These are phyloP conservation scores for Selenia dentaria DNA, from an alignment of 2,888 invertebrate genomes.

Conservation along the genomic window DNA sequence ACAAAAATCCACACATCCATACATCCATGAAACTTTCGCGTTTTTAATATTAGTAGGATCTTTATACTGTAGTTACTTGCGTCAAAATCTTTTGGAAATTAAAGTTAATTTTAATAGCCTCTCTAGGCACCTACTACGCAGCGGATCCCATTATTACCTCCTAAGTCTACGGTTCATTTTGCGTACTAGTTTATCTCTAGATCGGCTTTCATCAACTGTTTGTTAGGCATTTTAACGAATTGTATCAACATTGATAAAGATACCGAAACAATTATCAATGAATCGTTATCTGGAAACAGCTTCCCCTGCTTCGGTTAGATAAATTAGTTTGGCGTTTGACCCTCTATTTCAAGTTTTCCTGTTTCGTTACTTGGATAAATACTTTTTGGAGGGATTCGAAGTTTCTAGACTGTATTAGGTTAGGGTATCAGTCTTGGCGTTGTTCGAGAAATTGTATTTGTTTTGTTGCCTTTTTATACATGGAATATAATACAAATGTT, in stretches of 20 bases:
- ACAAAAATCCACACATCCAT: too few relatives aligned
- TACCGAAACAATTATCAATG: constrained; percentile 15
- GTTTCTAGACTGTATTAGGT: constrained; percentile 18
- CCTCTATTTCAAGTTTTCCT: constrained; percentile 11
- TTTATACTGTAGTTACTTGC: too few relatives aligned
- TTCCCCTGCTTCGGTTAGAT: constrained; percentile 4
- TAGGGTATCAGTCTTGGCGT: constrained; percentile 8
- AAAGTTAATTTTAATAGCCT: too few relatives aligned
- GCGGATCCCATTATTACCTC: too few relatives aligned
- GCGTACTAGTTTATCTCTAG: too few relatives aligned
- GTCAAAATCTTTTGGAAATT: too few relatives aligned
- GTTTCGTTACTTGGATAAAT: constrained; percentile 18
- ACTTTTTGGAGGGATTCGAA: constrained; percentile 10
- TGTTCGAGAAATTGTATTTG: constrained; percentile 8
- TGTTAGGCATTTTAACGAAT: too few relatives aligned
- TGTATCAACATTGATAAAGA: constrained; percentile 9
- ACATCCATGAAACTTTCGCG: too few relatives aligned
- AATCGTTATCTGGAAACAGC: constrained; percentile 12
- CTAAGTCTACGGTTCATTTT: too few relatives aligned
- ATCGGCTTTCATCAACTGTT: too few relatives aligned
- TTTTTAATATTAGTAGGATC: too few relatives aligned
- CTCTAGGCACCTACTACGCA: too few relatives aligned
- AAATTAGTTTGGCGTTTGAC: constrained; percentile 10
- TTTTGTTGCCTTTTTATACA: constrained; percentile 10
- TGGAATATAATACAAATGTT: constrained; percentile 2